phyloP scores from a whole-genome alignment of 2,797 vertebrate species.

The Ceyx erithaca region DNA sequence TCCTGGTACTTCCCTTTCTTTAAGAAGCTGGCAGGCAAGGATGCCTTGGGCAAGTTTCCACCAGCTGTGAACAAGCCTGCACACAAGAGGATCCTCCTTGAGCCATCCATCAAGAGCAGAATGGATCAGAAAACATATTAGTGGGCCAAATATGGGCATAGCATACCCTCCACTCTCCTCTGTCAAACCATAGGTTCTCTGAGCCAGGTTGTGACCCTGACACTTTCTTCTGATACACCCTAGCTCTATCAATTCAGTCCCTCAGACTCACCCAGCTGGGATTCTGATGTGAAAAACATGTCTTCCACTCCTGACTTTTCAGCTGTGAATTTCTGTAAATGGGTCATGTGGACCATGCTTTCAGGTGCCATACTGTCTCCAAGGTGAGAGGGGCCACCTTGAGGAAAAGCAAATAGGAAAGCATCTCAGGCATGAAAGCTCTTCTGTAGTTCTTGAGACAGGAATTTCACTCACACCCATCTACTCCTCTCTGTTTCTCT shows the following conservation, averaged over 20 bases:
- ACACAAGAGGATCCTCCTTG: not conserved
- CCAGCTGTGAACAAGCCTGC: not conserved
- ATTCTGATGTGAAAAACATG: not conserved
- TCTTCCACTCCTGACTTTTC: constrained; percentile 4
- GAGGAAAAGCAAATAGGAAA: constrained; percentile 70
- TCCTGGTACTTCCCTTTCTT: not conserved
- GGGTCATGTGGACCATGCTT: not conserved
- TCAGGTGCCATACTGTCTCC: constrained; percentile 43
- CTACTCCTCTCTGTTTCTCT: constrained; percentile 57
- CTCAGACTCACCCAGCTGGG: not conserved
- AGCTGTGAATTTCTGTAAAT: not conserved
- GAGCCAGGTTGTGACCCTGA: not conserved
- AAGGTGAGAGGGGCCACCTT: constrained; percentile 30
- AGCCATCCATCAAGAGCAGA: not conserved
- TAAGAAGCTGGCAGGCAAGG: not conserved
- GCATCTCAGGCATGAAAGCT: constrained; percentile 60
- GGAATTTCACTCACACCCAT: constrained; percentile 67
- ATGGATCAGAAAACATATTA: not conserved
- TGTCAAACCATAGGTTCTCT: constrained; percentile 5
- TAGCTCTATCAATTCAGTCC: not conserved
- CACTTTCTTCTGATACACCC: not conserved
- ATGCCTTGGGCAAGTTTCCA: not conserved
- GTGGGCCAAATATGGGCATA: not conserved
- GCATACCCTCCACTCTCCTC: not conserved
- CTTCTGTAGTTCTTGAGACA: constrained; percentile 56